These are phyloP conservation scores for Phragmatobia fuliginosa DNA, from an alignment of 2,888 invertebrate genomes.

Conservation along the genomic window DNA sequence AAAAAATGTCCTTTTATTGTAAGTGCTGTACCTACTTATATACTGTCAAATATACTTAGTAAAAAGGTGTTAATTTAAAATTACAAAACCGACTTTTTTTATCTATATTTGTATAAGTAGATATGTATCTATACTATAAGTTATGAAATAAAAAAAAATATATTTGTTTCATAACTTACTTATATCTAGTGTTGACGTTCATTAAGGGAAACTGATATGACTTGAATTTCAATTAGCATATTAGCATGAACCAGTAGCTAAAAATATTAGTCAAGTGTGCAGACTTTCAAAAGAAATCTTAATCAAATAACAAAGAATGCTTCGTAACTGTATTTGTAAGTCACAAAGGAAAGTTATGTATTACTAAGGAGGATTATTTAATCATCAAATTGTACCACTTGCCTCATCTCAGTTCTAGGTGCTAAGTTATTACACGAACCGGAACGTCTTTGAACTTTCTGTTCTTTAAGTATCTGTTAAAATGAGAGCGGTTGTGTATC, in stretches of 20 bases:
- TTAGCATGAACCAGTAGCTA: not conserved
- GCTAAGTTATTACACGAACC: conserved; percentile 1
- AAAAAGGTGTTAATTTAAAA: no score
- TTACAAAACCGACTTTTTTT: no score
- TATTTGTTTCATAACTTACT: not conserved
- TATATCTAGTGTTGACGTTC: not conserved
- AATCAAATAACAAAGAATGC: conserved; percentile 39
- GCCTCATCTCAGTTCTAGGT: not conserved
- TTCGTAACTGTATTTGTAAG: conserved; percentile 46
- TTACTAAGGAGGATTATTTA: conserved; percentile 13
- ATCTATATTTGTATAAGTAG: no score
- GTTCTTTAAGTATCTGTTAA: not conserved
- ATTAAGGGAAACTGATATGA: not conserved
- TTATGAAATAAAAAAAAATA: no score
- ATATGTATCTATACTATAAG: no score
- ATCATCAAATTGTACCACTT: conserved; percentile 12
- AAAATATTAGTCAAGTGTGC: conserved; percentile 16
- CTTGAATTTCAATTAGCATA: not conserved
- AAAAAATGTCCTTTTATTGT: no score
- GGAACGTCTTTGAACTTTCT: conserved; percentile 1
- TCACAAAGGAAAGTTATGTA: conserved; percentile 36
- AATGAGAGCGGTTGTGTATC: no score
- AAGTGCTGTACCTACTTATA: no score
- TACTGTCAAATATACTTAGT: no score
- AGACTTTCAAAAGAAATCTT: conserved; percentile 55